Conservation (phyloP, 2,888 invertebrate species). For the Dyspetes luteomarginatus region DNA sequence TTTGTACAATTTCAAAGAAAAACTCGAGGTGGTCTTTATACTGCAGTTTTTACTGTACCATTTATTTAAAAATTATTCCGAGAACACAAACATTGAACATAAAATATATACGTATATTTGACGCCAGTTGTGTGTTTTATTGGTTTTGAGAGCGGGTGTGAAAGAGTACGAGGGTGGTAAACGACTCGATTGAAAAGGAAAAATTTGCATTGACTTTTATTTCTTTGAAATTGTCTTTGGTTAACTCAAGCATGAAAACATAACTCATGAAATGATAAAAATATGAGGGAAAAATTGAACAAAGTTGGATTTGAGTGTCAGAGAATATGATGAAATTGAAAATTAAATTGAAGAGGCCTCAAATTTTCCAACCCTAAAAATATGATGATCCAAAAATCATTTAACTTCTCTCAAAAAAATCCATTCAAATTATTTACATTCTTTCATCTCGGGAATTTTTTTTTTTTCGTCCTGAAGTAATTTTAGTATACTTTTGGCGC, state of each 20-base stretch:
- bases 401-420: too few relatives aligned
- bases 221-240: constrained; percentile 32
- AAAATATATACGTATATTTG: too few relatives aligned
- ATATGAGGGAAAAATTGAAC: neutral
- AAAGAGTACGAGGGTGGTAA: neutral
- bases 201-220: constrained; percentile 11
- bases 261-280: neutral
- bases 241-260: constrained; percentile 19
- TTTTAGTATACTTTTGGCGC: neutral
- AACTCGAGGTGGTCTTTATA: too few relatives aligned
- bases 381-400: too few relatives aligned
- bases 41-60: constrained; percentile 21
- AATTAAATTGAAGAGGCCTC: neutral
- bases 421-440: too few relatives aligned
- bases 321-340: too few relatives aligned
- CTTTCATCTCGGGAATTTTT: too few relatives aligned
- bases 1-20: constrained; percentile 30
- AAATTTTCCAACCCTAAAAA: too few relatives aligned
- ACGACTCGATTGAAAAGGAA: neutral
- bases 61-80: constrained; percentile 31
- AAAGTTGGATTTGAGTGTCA: too few relatives aligned
- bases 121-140: too few relatives aligned
- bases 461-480: neutral
- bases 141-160: too few relatives aligned
- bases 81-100: constrained; percentile 23